Base-by-base conservation (phyloP, 2,113 vertebrate genomes). In the Pachyramphus minor region DNA sequence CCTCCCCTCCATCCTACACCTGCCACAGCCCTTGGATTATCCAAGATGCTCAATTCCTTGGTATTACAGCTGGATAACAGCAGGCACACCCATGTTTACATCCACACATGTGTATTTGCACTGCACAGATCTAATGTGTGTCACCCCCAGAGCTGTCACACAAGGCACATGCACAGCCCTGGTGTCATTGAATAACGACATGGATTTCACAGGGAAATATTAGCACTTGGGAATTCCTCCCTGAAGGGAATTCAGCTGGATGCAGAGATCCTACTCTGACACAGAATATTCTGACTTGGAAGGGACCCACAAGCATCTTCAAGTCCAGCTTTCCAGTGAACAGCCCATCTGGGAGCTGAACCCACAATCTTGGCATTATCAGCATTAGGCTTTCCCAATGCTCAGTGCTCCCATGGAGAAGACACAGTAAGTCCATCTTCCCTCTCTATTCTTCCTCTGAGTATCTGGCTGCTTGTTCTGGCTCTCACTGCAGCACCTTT, bases 131-230 rank as follows among this genome's bases (percentile, higher is more conserved):
- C 50, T 52, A 52, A 52, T 16, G 25, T 16, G 11, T 1, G 9
- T 1, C 59, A 31, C 10, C 44, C 23, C 17, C 0, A 0, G 49
- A 63, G 49, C 71, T 55, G n/a, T 35, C 42, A 9, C 23, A 23
- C 9, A 1, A 8, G 71, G 28, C 35, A 21, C 2, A 2, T 1
- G 28, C 14, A 2, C 39, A 44, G 3, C 28, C 23, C 44, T 0
- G 30, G 11, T 3, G 47, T 17, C 15, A 11, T 0, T 4, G 42
- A 35, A 14, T 2, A 6, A 67, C 1, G n/a, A 1, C 4, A 1
- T 0, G 31, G 31, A 27, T 39, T 49, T 19, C 37, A 3, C 3
- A 0, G 58, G 1, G 33, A 56, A 47, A 33, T 19, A 35, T 1
- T 1, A 62, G 18, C 77, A 58, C 71, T 28, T 9, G 63, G 84